A percentile compares a stretch with the other conserved stretches of the same genome.
Conservation (phyloP, 2,888 invertebrate genomes). For the Drosophila eohydei region DNA sequence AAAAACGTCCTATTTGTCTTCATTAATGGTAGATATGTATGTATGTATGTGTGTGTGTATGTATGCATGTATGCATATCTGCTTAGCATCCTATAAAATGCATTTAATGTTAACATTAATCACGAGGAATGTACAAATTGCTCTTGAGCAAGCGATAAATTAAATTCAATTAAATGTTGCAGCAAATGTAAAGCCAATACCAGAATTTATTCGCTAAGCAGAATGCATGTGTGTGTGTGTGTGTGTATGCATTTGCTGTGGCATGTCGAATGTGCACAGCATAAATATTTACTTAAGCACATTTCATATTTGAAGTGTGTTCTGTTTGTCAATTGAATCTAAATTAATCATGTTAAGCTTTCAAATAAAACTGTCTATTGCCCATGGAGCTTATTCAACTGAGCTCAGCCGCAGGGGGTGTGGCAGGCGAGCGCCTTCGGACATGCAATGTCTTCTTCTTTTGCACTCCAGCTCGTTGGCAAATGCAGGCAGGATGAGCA, state of each 20-base stretch:
- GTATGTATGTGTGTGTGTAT: not conserved
- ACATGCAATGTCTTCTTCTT: conserved; percentile 25
- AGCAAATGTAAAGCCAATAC: conserved; percentile 15
- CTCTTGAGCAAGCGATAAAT: conserved; percentile 13
- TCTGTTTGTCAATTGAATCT: conserved; percentile 64
- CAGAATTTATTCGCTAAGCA: conserved; percentile 10
- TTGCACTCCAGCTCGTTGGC: conserved; percentile 5
- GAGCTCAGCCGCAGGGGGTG: not conserved
- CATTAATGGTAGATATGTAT: not conserved
- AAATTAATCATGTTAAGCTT: conserved; percentile 55
- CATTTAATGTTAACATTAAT: not conserved
- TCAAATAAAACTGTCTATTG: conserved; percentile 46
- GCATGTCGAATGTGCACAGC: conserved; percentile 37
- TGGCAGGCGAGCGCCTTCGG: conserved; percentile 1
- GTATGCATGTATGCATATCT: not conserved
- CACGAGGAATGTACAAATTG: conserved; percentile 7
- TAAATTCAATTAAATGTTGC: conserved; percentile 33
- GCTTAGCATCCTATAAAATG: not conserved
- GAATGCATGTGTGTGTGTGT: conserved; percentile 14
- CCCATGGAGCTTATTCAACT: conserved; percentile 3
- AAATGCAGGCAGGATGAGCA: conserved; percentile 13
- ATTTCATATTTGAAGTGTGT: conserved; percentile 34
- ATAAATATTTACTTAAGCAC: conserved; percentile 60
- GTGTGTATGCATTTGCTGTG: conserved; percentile 13
- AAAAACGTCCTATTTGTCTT: too few relatives aligned